Conservation (phyloP, 2,797 vertebrate species). For the Danio jaintianensis region DNA sequence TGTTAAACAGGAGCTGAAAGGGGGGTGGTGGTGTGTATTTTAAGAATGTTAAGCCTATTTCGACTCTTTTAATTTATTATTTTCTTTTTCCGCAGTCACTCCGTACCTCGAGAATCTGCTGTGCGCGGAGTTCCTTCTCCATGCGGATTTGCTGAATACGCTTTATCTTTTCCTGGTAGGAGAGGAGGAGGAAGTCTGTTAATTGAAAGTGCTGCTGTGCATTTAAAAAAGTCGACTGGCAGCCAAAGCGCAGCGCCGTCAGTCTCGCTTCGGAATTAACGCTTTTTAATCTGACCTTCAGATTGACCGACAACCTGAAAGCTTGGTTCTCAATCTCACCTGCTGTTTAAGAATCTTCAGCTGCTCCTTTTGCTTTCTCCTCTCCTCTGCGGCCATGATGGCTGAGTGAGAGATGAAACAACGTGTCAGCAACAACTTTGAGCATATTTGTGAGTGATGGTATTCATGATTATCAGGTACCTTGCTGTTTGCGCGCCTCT, state of each 20-base stretch:
- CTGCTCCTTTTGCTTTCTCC: slow-evolving; percentile 97
- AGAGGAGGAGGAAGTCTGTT: slow-evolving; percentile 66
- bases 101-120: slow-evolving; percentile 98
- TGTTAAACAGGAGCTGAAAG: slow-evolving; percentile 53
- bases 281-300: not conserved
- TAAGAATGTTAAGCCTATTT: slow-evolving; percentile 80
- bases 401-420: slow-evolving; percentile 77
- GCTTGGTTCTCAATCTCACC: slow-evolving; percentile 74
- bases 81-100: slow-evolving; percentile 68
- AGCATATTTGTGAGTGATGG: not conserved
- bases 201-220: slow-evolving; percentile 64
- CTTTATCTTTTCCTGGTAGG: slow-evolving; percentile 96
- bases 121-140: slow-evolving; percentile 98
- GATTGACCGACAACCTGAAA: slow-evolving; percentile 12
- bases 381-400: slow-evolving; percentile 98
- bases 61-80: slow-evolving; percentile 58
- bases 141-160: slow-evolving; percentile 98
- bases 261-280: not conserved
- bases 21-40: slow-evolving; percentile 53
- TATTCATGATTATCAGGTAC: slow-evolving; percentile 68
- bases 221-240: slow-evolving; percentile 58
- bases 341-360: slow-evolving; percentile 99
- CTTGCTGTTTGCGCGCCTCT: slow-evolving; percentile 98
- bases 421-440: not conserved
- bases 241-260: slow-evolving; percentile 39